phyloP scores from a whole-genome alignment of 2,888 invertebrate species.

The Andrena hattorfiana region DNA sequence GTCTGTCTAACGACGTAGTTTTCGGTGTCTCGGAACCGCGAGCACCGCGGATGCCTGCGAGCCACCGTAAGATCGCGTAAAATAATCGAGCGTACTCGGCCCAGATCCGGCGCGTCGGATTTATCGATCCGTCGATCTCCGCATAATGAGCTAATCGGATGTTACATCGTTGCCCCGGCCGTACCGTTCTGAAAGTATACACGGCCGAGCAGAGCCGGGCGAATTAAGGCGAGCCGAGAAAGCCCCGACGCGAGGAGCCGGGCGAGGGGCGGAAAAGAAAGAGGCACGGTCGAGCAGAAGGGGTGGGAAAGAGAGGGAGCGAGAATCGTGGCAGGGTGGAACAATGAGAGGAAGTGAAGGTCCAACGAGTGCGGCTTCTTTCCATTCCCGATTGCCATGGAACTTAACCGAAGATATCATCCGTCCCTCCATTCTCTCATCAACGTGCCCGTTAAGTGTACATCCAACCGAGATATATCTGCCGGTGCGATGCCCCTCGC shows the following conservation, averaged over 20 bases:
- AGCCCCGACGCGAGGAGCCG: conserved; percentile 29
- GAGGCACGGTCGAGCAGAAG: conserved; percentile 5
- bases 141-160: conserved; percentile 83
- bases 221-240: conserved; percentile 71
- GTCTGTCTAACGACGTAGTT: conserved; percentile 42
- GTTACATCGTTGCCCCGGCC: conserved; percentile 69
- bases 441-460: conserved; percentile 74
- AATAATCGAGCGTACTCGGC: conserved; percentile 67
- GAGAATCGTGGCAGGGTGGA: conserved; percentile 63
- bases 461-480: conserved; percentile 66
- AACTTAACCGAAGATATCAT: conserved; percentile 71
- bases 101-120: conserved; percentile 76
- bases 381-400: conserved; percentile 76
- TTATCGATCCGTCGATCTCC: conserved; percentile 81
- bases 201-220: conserved; percentile 28
- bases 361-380: conserved; percentile 82
- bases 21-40: conserved; percentile 40
- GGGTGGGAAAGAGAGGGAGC: conserved; percentile 25
- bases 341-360: conserved; percentile 85
- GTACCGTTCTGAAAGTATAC: conserved; percentile 40
- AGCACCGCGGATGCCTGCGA: no score
- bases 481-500: conserved; percentile 55
- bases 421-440: conserved; percentile 75
- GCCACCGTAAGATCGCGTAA: conserved; percentile 62
- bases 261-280: neutral